Evolutionary conservation across 2,888 invertebrate species (phyloP), one percentile per base, ranked within the genome.

Genomic region (Amblyjoppa fuscipennis): DNA sequence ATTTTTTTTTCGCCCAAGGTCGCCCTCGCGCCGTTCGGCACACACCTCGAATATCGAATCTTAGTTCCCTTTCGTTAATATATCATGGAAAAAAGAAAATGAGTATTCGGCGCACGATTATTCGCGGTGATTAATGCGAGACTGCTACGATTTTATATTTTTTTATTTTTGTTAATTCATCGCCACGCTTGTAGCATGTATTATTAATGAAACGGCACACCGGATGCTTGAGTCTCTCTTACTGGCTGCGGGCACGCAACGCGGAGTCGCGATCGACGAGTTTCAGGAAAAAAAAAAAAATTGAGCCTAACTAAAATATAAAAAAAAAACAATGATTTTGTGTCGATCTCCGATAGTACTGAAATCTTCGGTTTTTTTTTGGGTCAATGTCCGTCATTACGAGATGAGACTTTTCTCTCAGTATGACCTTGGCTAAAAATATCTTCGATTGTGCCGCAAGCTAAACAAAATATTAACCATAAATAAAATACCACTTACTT

Each of bases 131-230:
- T 83, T n/a, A 81, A 84, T 68, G 84, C 56, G 31, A 20, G 59
- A 68, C 61, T 71, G 45, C 56, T 71, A 20, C 31, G 25, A 51
- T 56, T 53, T 56, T 68, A 53, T 66, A 38, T 78, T 41, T 45
- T 49, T n/a, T 25, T 77, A 20, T 61, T 69, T 76, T 73, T 78
- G 74, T 66, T 45, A 78, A 75, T 79, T 76, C 66, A 74, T 78
- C 78, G 56, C 70, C 11, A 64, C 49, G 64, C 82, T 64, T 56
- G 68, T 79, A 34, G 76, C 83, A 81, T 83, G 81, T 79, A 85
- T 84, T 87, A 85, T 83, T 87, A 86, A 87, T 84, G 81, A 83
- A 84, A 77, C 68, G 49, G 41, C 49, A 61, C 59, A 85, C 78
- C 75, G 83, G 79, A 87, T 86, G 80, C 79, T 61, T 61, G 56